Evolutionary conservation across 1,140 invertebrate genomes (phyloP).

Genomic region (Drosophila erecta): DNA sequence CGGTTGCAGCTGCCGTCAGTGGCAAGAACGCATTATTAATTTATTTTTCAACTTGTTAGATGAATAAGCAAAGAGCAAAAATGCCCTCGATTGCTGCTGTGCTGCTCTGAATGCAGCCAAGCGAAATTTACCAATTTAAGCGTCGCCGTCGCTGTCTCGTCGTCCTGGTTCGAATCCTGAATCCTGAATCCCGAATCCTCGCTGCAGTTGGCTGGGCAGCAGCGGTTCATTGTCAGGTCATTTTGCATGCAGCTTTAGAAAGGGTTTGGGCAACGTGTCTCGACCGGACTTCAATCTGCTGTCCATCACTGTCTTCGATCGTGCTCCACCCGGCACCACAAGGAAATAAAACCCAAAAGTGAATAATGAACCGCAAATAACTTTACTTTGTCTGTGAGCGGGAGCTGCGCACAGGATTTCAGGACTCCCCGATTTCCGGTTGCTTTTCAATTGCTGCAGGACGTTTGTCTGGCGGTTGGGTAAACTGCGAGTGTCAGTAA

Average conservation of each 20-base stretch:
- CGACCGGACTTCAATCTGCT: conserved; percentile 71
- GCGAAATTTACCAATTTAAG: conserved; percentile 72
- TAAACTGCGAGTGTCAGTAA: conserved; percentile 72
- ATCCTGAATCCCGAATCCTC: background rate
- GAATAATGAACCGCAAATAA: conserved; percentile 84
- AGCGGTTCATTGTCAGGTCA: conserved; percentile 59
- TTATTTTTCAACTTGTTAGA: conserved; percentile 83
- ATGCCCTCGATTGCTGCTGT: conserved; percentile 44
- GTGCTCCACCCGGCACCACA: conserved; percentile 54
- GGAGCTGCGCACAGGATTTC: background rate
- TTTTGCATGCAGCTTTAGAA: conserved; percentile 69
- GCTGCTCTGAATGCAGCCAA: conserved; percentile 41
- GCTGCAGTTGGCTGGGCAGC: conserved; percentile 4
- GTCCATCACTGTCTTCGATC: conserved; percentile 78
- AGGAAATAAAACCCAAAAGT: conserved; percentile 80
- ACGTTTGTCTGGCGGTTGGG: conserved; percentile 57
- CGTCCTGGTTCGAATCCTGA: conserved; percentile 1
- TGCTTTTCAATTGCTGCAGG: conserved; percentile 63
- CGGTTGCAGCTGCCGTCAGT: conserved; percentile 79
- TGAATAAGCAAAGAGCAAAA: conserved; percentile 82
- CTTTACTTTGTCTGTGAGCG: conserved; percentile 65
- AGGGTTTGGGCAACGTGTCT: conserved; percentile 51
- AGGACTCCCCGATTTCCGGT: background rate
- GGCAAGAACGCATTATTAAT: conserved; percentile 82
- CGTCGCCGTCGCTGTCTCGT: conserved; percentile 24